A percentile compares a stretch with the other conserved stretches of the same genome.
These are phyloP conservation scores for Ostrea denselamellosa DNA, from an alignment of 1,140 invertebrate genomes.

Conservation along the genomic window DNA sequence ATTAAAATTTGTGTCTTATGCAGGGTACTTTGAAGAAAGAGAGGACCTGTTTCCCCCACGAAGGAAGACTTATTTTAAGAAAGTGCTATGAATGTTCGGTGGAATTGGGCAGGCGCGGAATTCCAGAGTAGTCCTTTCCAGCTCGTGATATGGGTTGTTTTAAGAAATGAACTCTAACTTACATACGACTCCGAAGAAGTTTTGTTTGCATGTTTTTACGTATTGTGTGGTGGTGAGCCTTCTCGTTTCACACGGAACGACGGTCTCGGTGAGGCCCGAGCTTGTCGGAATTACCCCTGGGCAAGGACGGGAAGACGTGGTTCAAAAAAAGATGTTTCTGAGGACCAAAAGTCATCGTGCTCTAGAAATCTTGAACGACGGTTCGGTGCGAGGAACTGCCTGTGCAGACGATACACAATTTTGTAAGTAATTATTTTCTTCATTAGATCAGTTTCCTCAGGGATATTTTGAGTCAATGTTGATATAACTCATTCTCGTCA, in stretches of 20 bases:
- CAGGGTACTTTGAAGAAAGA: not conserved
- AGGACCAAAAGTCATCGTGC: conserved; percentile 39
- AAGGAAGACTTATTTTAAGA: not conserved
- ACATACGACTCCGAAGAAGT: conserved; percentile 22
- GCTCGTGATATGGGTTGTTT: conserved; percentile 40
- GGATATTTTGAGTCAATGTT: not conserved
- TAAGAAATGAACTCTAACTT: conserved; percentile 45
- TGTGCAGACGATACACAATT: conserved; percentile 45
- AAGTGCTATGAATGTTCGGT: not conserved
- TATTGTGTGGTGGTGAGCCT: conserved; percentile 1
- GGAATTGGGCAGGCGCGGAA: not conserved
- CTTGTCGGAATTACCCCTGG: conserved; percentile 7
- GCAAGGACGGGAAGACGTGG: not conserved
- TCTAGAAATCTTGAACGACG: conserved; percentile 49
- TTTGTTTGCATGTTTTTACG: conserved; percentile 37
- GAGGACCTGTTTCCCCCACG: not conserved
- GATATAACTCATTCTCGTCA: not conserved
- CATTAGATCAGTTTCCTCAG: not conserved
- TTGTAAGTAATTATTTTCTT: conserved; percentile 30
- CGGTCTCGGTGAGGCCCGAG: not conserved
- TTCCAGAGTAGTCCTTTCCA: not conserved
- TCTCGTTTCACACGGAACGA: not conserved
- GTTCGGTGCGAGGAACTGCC: conserved; percentile 29
- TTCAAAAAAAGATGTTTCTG: conserved; percentile 41
- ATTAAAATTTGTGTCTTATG: not conserved